Evolutionary conservation across 2,888 invertebrate species (phyloP), one percentile per base, ranked within the genome.

Genomic region (Alitta virens): DNA sequence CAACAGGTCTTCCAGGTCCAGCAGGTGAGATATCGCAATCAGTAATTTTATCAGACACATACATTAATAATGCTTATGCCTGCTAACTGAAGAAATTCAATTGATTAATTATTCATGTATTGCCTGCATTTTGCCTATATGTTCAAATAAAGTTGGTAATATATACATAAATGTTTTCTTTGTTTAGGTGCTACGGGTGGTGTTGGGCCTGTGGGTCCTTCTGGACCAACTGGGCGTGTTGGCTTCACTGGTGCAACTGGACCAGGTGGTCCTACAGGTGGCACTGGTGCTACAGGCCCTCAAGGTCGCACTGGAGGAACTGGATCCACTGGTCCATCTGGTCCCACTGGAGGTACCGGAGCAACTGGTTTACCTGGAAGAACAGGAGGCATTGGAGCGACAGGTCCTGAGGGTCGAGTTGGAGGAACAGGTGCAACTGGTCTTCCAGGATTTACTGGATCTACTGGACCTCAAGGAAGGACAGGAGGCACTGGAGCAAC

Each of bases 121-220:
- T n/a, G n/a, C n/a, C n/a, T n/a, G n/a, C n/a, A n/a, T n/a, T n/a
- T n/a, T n/a, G n/a, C n/a, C n/a, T n/a, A n/a, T n/a, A n/a, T n/a
- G n/a, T n/a, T n/a, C n/a, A n/a, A n/a, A n/a, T n/a, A n/a, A n/a
- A n/a, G n/a, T n/a, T n/a, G n/a, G n/a, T n/a, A n/a, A n/a, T n/a
- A n/a, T n/a, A n/a, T n/a, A 33, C 7, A 33, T 12, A 33, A 33
- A 33, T 33, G 12, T 33, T 33, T 33, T 33, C 33, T 7, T 50
- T 87, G 90, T 0, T 85, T 87, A 3, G 93, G 94, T 12, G 88
- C 88, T 16, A 25, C 42, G 12, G 64, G 64, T 43, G 16, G 3
- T 21, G 26, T 40, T 26, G 65, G 65, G 3, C 23, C 42, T 2
- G 56, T 58, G 1, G 64, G 25, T 23, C 25, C 18, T 5, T 18